Percentiles rank a stretch among this genome's conserved stretches.
Conservation (phyloP, 2,113 vertebrate genomes). For the Coracopsis vasa region DNA sequence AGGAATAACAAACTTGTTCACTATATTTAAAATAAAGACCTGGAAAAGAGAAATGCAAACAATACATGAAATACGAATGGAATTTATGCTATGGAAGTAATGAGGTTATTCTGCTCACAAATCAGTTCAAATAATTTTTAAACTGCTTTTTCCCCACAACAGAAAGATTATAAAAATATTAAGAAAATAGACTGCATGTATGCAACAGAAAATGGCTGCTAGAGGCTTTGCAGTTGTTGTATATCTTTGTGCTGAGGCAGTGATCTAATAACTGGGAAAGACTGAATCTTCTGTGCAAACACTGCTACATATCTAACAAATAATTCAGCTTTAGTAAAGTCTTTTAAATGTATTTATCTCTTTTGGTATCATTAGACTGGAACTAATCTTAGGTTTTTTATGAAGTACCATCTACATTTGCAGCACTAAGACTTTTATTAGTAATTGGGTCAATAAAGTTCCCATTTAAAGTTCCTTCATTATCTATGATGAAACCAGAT, state of each 20-base stretch:
- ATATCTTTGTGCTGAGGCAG: neutral
- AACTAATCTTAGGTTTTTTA: neutral
- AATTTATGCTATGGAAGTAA: neutral
- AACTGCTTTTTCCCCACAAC: neutral
- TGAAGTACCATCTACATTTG: neutral
- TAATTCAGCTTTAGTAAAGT: neutral
- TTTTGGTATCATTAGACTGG: neutral
- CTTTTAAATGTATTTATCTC: neutral
- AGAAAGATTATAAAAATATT: neutral
- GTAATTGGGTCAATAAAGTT: constrained; percentile 31
- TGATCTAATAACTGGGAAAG: neutral
- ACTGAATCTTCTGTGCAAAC: neutral
- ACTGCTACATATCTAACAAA: neutral
- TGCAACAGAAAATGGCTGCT: neutral
- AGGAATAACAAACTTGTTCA: neutral
- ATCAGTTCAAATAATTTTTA: neutral
- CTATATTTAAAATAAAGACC: constrained; percentile 10
- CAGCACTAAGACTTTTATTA: neutral
- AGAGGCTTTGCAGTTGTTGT: neutral
- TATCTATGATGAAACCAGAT: neutral
- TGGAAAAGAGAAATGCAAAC: neutral
- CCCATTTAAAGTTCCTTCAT: neutral
- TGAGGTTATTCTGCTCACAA: neutral
- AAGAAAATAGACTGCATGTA: neutral
- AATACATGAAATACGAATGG: neutral